These are phyloP conservation scores for Temnothorax rugatulus DNA, from an alignment of 2,888 invertebrate species.

Conservation along the genomic window DNA sequence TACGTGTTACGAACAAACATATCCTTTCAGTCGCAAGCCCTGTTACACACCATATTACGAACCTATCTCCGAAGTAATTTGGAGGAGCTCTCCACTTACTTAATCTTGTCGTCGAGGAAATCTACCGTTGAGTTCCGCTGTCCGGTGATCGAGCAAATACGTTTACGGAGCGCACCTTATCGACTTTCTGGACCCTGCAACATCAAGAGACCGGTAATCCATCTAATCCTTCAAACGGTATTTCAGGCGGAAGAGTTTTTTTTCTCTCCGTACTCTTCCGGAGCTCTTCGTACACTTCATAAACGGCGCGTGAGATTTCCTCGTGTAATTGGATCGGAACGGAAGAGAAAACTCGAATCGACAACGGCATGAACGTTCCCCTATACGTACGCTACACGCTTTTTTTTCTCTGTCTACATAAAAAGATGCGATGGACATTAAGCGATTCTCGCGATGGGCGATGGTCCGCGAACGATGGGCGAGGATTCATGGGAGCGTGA, in stretches of 20 bases:
- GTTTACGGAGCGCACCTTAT: slow-evolving; percentile 62
- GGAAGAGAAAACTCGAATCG: slow-evolving; percentile 34
- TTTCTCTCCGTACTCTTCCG: slow-evolving; percentile 63
- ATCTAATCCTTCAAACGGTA: slow-evolving; percentile 84
- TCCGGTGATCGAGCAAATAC: slow-evolving; percentile 65
- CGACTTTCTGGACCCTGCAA: slow-evolving; percentile 65
- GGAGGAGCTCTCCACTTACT: slow-evolving; percentile 45
- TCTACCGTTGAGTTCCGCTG: slow-evolving; percentile 60
- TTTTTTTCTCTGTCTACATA: slow-evolving; percentile 60
- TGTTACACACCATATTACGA: not conserved
- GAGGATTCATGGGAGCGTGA: slow-evolving; percentile 80
- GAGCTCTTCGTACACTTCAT: slow-evolving; percentile 64
- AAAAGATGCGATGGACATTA: slow-evolving; percentile 75
- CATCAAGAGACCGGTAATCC: slow-evolving; percentile 81
- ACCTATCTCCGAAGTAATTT: slow-evolving; percentile 24
- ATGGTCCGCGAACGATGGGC: slow-evolving; percentile 71
- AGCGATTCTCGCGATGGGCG: slow-evolving; percentile 65
- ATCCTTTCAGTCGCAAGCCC: not conserved
- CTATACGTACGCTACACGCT: slow-evolving; percentile 18
- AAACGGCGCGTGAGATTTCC: slow-evolving; percentile 76
- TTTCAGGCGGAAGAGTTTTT: slow-evolving; percentile 81
- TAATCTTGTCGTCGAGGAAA: slow-evolving; percentile 59
- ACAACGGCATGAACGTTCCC: slow-evolving; percentile 59
- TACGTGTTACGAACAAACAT: not conserved
- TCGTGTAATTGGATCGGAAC: slow-evolving; percentile 70